A percentile compares a stretch with the other conserved stretches of the same genome.
phyloP scores from a whole-genome alignment of 2,888 invertebrate genomes.

The Caenorhabditis drosophilae region DNA sequence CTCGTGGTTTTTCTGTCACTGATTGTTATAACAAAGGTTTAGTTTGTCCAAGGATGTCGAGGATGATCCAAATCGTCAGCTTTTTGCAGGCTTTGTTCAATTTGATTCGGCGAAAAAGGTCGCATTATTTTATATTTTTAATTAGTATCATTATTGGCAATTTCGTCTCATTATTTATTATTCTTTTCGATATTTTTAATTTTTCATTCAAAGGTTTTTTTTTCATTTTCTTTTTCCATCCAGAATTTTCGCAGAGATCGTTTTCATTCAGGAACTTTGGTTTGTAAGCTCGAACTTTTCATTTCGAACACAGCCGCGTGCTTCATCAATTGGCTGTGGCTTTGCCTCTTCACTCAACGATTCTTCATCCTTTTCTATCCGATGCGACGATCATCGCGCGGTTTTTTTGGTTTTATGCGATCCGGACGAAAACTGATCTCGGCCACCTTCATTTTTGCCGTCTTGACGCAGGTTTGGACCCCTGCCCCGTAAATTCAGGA shows the following conservation, averaged over 20 bases:
- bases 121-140: constrained; percentile 61
- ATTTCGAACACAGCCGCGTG: constrained; percentile 56
- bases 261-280: constrained; percentile 51
- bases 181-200: constrained; percentile 54
- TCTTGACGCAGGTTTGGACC: constrained; percentile 59
- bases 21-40: constrained; percentile 25
- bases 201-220: constrained; percentile 46
- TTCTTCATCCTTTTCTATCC: constrained; percentile 59
- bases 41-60: not conserved
- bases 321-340: constrained; percentile 61
- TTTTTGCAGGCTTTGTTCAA: constrained; percentile 24
- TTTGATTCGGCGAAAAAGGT: constrained; percentile 34
- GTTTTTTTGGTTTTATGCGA: constrained; percentile 44
- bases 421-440: constrained; percentile 48
- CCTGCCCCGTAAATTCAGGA: no score
- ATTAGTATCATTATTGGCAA: constrained; percentile 52
- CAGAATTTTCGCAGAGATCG: not conserved
- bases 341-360: constrained; percentile 57
- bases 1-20: constrained; percentile 34
- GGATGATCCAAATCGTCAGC: not conserved
- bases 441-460: constrained; percentile 47
- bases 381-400: constrained; percentile 46
- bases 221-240: constrained; percentile 11
- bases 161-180: constrained; percentile 50
- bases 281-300: constrained; percentile 60